Evolutionary conservation across 2,113 vertebrate species (phyloP).

Genomic region (Dascyllus trimaculatus): DNA sequence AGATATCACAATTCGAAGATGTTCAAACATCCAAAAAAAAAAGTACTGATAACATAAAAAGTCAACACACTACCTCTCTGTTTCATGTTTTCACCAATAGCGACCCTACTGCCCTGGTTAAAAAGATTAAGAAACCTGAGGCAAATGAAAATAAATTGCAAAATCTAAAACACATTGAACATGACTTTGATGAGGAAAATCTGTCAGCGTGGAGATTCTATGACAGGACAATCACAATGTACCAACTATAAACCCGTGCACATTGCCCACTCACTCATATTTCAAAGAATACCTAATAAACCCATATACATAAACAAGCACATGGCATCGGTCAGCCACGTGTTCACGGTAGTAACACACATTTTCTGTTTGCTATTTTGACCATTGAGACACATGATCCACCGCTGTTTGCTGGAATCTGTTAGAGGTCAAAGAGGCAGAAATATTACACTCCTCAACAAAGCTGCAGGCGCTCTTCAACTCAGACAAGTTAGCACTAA

Average conservation of each 20-base stretch:
- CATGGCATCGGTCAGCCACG: constrained; percentile 1
- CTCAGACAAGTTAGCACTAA: constrained; percentile 45
- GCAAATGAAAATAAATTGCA: constrained; percentile 24
- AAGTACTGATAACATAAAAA: too few species aligned
- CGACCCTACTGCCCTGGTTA: background rate
- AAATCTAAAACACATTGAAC: constrained; percentile 18
- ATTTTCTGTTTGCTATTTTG: constrained; percentile 16
- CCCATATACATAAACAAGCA: constrained; percentile 30
- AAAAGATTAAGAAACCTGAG: background rate
- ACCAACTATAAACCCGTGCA: background rate
- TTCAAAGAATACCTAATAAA: constrained; percentile 22
- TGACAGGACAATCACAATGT: background rate
- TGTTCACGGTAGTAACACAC: constrained; percentile 12
- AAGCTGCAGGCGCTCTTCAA: constrained; percentile 15
- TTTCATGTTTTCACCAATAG: background rate
- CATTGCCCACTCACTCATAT: constrained; percentile 11
- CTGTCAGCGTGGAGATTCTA: background rate
- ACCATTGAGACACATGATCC: constrained; percentile 24
- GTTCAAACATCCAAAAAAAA: too few species aligned
- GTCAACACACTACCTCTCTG: too few species aligned
- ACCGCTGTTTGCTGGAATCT: constrained; percentile 4
- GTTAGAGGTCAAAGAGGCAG: constrained; percentile 38
- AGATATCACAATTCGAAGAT: too few species aligned
- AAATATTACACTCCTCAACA: constrained; percentile 37
- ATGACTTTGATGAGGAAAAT: constrained; percentile 27